phyloP scores from a whole-genome alignment of 2,888 invertebrate genomes.

The Zhengitettix transpicula region DNA sequence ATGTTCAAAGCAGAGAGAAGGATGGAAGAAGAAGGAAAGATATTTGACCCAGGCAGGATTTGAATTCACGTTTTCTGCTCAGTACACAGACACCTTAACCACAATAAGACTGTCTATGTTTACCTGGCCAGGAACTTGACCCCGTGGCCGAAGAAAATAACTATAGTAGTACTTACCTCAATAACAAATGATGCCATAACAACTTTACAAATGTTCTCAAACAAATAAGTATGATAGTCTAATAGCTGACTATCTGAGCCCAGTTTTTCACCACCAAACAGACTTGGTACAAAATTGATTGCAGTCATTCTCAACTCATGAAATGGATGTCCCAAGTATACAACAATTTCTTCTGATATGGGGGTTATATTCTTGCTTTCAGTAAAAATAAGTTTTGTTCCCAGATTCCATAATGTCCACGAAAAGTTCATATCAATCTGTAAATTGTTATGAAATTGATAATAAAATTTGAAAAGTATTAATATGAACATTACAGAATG shows the following conservation, averaged over 20 bases:
- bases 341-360: slow-evolving; percentile 9
- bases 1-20: too few relatives aligned
- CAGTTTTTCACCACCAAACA: slow-evolving; percentile 19
- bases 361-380: slow-evolving; percentile 13
- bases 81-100: too few relatives aligned
- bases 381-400: neutral
- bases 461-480: slow-evolving; percentile 7
- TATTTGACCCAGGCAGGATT: too few relatives aligned
- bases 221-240: slow-evolving; percentile 20
- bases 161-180: slow-evolving; percentile 6
- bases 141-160: too few relatives aligned
- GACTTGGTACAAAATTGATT: slow-evolving; percentile 22
- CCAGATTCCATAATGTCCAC: slow-evolving; percentile 17
- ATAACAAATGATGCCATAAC: slow-evolving; percentile 10
- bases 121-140: too few relatives aligned
- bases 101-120: too few relatives aligned
- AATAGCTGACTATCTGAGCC: slow-evolving; percentile 14
- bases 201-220: slow-evolving; percentile 20
- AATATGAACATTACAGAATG: too few relatives aligned
- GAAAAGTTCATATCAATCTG: slow-evolving; percentile 18
- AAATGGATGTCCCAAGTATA: slow-evolving; percentile 13
- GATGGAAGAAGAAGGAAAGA: too few relatives aligned
- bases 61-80: too few relatives aligned
- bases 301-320: slow-evolving; percentile 24
- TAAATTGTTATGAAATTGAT: neutral